Conservation (phyloP, 1,140 invertebrate species). For the Armadillidium nasatum region DNA sequence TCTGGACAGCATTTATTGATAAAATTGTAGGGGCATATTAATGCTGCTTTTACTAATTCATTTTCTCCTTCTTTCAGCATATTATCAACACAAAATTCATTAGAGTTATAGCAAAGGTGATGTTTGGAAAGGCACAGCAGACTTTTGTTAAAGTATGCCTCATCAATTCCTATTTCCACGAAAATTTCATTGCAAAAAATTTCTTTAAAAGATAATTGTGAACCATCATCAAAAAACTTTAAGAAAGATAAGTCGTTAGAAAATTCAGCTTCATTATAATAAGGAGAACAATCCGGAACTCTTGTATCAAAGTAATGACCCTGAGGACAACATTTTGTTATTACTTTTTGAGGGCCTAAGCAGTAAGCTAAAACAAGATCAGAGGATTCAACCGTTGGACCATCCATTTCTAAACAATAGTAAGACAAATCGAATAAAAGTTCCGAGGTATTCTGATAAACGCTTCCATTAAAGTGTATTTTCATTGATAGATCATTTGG, state of each 20-base stretch:
- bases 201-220: neutral
- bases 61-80: neutral
- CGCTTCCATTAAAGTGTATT: neutral
- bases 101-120: neutral
- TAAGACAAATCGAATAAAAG: neutral
- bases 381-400: neutral
- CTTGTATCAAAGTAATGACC: neutral
- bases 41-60: neutral
- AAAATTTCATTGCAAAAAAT: neutral
- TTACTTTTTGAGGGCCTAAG: neutral
- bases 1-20: neutral
- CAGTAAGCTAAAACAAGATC: neutral
- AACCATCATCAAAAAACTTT: neutral
- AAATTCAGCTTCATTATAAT: neutral
- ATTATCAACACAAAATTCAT: neutral
- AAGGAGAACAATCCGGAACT: neutral
- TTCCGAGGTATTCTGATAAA: neutral
- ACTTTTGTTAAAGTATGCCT: neutral
- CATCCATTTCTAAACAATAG: neutral
- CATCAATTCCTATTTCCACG: neutral
- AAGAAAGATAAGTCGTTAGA: neutral
- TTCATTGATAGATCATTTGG: too few relatives aligned
- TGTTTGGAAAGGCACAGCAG: neutral
- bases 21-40: neutral
- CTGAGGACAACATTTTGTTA: neutral